Percentiles rank a stretch among this genome's conserved stretches.
Evolutionary conservation across 2,797 vertebrate genomes (phyloP).

Genomic region (Scyliorhinus canicula): DNA sequence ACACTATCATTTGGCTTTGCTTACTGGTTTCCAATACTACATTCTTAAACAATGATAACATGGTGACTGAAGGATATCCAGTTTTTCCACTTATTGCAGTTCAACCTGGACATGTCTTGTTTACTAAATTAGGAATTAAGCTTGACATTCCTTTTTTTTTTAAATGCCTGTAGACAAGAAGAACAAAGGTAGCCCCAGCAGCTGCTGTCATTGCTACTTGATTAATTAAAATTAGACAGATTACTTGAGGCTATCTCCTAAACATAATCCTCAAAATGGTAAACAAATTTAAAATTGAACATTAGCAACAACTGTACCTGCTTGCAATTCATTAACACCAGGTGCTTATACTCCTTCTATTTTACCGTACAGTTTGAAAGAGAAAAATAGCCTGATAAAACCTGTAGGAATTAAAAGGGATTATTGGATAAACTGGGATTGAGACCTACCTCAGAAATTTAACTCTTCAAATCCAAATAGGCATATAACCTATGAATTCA

Average conservation of each 20-base stretch:
- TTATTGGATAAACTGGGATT: slow-evolving; percentile 65
- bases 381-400: slow-evolving; percentile 50
- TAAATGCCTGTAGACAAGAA: neutral
- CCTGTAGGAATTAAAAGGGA: slow-evolving; percentile 58
- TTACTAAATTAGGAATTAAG: neutral
- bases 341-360: slow-evolving; percentile 37
- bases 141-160: neutral
- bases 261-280: neutral
- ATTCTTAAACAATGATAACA: neutral
- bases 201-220: neutral
- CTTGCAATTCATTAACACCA: slow-evolving; percentile 43
- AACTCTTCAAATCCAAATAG: slow-evolving; percentile 26
- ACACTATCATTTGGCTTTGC: neutral
- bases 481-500: neutral
- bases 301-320: slow-evolving; percentile 43
- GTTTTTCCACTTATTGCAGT: neutral
- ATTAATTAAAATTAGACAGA: neutral
- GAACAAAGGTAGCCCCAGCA: neutral
- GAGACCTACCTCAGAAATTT: slow-evolving; percentile 57
- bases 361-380: slow-evolving; percentile 38
- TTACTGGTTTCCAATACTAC: neutral
- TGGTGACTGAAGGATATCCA: neutral
- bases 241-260: neutral
- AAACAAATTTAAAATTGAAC: slow-evolving; percentile 6
- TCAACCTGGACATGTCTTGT: neutral